These are phyloP conservation scores for Coracopsis vasa DNA, from an alignment of 2,113 vertebrate genomes.

Conservation along the genomic window DNA sequence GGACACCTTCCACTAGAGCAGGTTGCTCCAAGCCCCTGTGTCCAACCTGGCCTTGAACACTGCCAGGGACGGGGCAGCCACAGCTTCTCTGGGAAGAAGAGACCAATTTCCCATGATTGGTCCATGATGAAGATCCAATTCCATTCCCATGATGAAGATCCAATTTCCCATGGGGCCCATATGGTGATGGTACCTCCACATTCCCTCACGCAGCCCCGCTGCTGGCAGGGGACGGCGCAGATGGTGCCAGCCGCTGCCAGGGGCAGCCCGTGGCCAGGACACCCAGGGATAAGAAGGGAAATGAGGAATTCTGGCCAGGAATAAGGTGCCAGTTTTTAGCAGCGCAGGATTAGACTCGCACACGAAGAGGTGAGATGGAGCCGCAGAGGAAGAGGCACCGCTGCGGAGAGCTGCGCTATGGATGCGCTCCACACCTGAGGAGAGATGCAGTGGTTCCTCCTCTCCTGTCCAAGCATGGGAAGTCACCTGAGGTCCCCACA, in stretches of 20 bases:
- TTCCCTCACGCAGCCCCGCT: fast-evolving
- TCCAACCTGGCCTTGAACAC: background rate
- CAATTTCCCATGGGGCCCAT: background rate
- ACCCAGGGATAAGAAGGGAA: slow-evolving; percentile 33
- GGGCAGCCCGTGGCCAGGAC: slow-evolving; percentile 22
- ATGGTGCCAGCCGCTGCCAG: slow-evolving; percentile 44
- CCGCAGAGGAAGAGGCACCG: fast-evolving
- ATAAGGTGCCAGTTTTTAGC: slow-evolving; percentile 12
- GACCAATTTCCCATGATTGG: no score
- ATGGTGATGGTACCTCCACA: background rate
- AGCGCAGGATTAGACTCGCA: background rate
- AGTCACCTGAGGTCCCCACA: background rate
- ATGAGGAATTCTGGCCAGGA: slow-evolving; percentile 40
- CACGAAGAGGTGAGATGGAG: background rate
- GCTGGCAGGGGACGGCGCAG: background rate
- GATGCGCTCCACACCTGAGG: background rate
- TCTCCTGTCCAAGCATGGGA: background rate
- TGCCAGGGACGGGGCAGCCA: background rate
- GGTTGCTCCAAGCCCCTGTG: no score
- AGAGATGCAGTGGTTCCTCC: fast-evolving
- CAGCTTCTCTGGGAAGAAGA: background rate
- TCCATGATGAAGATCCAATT: background rate
- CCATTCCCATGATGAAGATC: background rate
- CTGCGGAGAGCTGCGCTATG: fast-evolving
- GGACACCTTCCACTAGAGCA: no score